Conservation (phyloP, 2,113 vertebrate genomes). For the Halcyon senegalensis region DNA sequence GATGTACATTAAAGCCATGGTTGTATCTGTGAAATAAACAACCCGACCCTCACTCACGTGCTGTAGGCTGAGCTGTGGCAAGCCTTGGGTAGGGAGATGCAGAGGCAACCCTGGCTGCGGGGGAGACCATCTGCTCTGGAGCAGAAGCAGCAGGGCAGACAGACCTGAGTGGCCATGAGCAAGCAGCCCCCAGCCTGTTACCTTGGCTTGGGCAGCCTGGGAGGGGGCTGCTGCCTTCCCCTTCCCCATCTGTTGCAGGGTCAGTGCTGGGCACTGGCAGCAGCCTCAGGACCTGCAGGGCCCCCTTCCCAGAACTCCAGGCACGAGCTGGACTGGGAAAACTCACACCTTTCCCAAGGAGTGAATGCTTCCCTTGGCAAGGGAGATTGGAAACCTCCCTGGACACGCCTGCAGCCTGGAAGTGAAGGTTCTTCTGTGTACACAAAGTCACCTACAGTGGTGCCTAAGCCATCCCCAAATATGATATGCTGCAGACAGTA, state of each 20-base stretch:
- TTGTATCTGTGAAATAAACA: constrained; percentile 55
- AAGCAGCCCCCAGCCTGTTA: not conserved
- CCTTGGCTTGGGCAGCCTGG: not conserved
- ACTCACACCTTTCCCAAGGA: accelerated
- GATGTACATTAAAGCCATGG: constrained; percentile 27
- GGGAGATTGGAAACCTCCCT: not conserved
- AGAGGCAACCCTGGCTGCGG: not conserved
- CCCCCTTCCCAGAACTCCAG: not conserved
- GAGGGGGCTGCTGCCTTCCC: not conserved
- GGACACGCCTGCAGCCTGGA: not conserved
- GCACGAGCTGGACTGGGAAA: not conserved
- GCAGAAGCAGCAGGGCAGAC: not conserved
- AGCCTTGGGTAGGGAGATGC: not conserved
- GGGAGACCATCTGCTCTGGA: not conserved
- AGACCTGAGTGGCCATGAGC: accelerated
- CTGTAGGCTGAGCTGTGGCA: not conserved
- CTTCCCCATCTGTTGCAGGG: not conserved
- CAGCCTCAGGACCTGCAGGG: not conserved
- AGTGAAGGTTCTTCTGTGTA: not conserved
- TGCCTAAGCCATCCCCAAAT: not conserved
- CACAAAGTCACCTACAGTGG: not conserved
- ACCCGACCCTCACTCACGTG: accelerated
- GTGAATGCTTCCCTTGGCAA: not conserved
- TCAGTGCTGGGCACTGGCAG: not conserved
- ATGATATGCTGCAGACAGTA: not conserved